phyloP scores from a whole-genome alignment of 2,113 vertebrate genomes.

The Natator depressus region DNA sequence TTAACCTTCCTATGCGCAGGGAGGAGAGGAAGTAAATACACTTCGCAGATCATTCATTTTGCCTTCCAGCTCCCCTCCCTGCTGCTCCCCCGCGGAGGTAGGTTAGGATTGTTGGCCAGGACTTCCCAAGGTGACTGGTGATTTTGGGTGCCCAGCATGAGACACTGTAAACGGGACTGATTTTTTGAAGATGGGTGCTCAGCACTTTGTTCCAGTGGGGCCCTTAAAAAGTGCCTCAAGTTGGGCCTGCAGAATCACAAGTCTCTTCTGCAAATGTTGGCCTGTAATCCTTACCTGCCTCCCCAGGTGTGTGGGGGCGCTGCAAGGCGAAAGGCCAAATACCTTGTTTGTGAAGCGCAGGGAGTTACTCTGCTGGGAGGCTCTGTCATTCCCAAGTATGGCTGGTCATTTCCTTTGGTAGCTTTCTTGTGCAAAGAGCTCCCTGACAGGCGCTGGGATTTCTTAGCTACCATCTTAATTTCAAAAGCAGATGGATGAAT shows the following conservation, averaged over 20 bases:
- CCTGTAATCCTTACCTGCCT: not conserved
- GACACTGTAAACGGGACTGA: not conserved
- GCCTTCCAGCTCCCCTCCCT: too few relatives aligned
- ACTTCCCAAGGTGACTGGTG: not conserved
- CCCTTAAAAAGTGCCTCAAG: not conserved
- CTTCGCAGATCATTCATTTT: not conserved
- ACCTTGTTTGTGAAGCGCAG: not conserved
- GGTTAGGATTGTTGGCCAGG: not conserved
- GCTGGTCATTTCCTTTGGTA: not conserved
- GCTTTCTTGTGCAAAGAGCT: not conserved
- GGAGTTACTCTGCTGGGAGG: not conserved
- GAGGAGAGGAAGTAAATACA: not conserved
- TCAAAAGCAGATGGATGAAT: not conserved
- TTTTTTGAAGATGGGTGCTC: not conserved
- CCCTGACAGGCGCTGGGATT: not conserved
- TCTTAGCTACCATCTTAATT: not conserved
- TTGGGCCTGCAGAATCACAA: not conserved
- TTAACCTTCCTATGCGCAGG: not conserved
- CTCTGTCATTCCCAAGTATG: not conserved
- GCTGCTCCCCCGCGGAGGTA: not conserved
- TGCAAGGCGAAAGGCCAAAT: not conserved
- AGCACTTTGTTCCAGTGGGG: not conserved
- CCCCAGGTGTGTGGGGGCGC: too few relatives aligned
- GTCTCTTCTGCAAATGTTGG: not conserved
- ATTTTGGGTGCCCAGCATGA: not conserved